phyloP scores from a whole-genome alignment of 2,888 invertebrate species.

The Apodemia mormo region DNA sequence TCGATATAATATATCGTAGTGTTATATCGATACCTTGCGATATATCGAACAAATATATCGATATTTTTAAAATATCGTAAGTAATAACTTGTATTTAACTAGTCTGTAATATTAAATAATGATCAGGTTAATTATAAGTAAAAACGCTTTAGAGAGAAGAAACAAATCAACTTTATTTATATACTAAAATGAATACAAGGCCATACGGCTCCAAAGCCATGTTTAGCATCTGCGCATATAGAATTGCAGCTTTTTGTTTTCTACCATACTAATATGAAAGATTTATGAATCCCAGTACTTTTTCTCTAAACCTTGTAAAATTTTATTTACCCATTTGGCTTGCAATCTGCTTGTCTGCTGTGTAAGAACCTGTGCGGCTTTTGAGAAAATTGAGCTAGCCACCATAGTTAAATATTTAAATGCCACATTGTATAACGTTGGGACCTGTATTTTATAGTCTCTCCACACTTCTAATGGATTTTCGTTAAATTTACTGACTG shows the following conservation, averaged over 20 bases:
- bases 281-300: conserved; percentile 39
- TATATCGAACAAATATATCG: conserved; percentile 38
- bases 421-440: conserved; percentile 28
- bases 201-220: no score
- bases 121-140: conserved; percentile 13
- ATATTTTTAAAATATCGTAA: conserved; percentile 35
- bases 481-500: conserved; percentile 38
- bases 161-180: conserved; percentile 20
- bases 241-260: no score
- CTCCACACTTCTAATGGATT: conserved; percentile 39
- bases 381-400: conserved; percentile 36
- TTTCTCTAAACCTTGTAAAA: conserved; percentile 35
- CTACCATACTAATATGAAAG: no score
- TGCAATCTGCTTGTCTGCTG: conserved; percentile 37
- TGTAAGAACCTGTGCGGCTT: conserved; percentile 37
- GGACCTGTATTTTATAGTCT: conserved; percentile 34
- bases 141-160: neutral
- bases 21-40: conserved; percentile 37
- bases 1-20: conserved; percentile 31
- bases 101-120: conserved; percentile 33
- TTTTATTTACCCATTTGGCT: conserved; percentile 36
- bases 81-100: conserved; percentile 30
- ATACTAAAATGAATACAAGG: neutral
- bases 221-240: no score
- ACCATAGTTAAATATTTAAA: conserved; percentile 33